Percentiles rank a stretch among this genome's conserved stretches.
Evolutionary conservation across 2,888 invertebrate genomes (phyloP).

Genomic region (Eupithecia centaureata): DNA sequence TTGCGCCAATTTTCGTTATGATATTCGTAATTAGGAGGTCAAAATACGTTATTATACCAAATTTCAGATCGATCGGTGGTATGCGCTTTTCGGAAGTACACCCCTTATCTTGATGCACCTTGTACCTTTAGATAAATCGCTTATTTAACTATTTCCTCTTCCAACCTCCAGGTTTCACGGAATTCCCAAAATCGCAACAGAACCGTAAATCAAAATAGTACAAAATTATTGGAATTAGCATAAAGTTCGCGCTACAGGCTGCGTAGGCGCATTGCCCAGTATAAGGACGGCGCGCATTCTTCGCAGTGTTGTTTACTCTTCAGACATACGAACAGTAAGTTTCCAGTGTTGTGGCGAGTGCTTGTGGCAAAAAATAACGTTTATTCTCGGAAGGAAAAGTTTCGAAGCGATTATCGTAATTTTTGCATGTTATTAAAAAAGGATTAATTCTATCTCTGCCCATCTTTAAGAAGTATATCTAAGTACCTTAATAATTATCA

Average conservation of each 20-base stretch:
- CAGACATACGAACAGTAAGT: slow-evolving; percentile 71
- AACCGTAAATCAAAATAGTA: slow-evolving; percentile 14
- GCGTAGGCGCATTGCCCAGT: slow-evolving; percentile 69
- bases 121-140: background rate
- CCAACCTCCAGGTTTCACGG: background rate
- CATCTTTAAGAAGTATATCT: no score
- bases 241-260: slow-evolving; percentile 40
- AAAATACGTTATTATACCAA: no score
- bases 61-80: no score
- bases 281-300: slow-evolving; percentile 65
- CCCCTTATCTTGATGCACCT: background rate
- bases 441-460: no score
- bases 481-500: no score
- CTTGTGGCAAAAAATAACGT: background rate
- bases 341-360: slow-evolving; percentile 47
- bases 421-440: background rate
- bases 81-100: no score
- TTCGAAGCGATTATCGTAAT: background rate
- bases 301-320: slow-evolving; percentile 65
- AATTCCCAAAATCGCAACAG: background rate
- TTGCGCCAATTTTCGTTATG: no score
- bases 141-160: background rate
- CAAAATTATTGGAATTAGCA: slow-evolving; percentile 23
- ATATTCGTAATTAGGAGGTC: no score
- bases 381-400: background rate